Evolutionary conservation across 2,888 invertebrate genomes (phyloP), one percentile per base, ranked within the genome.

Genomic region (Dexiosoma caninum): DNA sequence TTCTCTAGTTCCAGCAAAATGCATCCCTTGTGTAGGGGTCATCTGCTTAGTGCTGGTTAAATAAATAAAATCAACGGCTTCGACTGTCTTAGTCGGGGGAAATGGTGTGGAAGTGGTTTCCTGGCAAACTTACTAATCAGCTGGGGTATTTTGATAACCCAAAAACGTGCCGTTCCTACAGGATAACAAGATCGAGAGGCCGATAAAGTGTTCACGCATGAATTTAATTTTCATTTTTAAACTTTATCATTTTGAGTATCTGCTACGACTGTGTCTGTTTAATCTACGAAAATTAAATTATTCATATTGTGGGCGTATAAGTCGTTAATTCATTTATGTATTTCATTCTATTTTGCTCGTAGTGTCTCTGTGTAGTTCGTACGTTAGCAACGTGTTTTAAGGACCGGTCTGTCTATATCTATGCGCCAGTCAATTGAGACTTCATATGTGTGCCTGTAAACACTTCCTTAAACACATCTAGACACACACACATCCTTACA

Each of bases 231-330:
- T n/a, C n/a, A n/a, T n/a, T n/a, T n/a, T n/a, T n/a, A 30, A 32
- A 57, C 30, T 64, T 46, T 35, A 69, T 32, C 53, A 55, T 1
- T 69, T 79, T 12, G 55, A 46, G 23, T 37, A 2, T 32, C 70
- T 77, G 57, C 4, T 42, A 14, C 19, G 19, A 72, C 67, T 62
- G 57, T 81, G 57, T 81, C 72, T 69, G 51, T 72, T 53, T 77
- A 72, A 72, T 77, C 77, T 81, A 77, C 62, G 27, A 62, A 81
- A 81, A 81, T 77, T 81, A 72, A 81, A 81, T 81, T 81, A 81
- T 81, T 81, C 81, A 81, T 75, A 82, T 84, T 83, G 84, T 83
- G 83, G 83, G 83, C 83, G 83, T 83, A 81, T 70, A 76, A 79
- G 76, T 75, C 72, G 67, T 83, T 83, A 81, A 83, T 83, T 82